These are phyloP conservation scores for Pungitius pungitius DNA, from an alignment of 2,113 vertebrate species.

Conservation along the genomic window DNA sequence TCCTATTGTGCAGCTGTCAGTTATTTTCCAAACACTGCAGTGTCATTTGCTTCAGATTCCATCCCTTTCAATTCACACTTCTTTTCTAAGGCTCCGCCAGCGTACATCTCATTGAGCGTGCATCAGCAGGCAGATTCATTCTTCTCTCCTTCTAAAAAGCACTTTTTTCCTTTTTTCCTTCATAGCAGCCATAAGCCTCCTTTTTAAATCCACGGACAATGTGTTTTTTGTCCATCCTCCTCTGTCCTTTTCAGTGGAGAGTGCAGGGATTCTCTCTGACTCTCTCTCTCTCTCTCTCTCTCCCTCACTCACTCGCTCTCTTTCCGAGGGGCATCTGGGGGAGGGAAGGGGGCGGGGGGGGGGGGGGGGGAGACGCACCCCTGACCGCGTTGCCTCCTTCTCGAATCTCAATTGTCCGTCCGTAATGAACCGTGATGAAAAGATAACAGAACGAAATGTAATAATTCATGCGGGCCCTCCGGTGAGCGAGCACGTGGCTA, in stretches of 20 bases:
- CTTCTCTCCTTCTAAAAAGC: constrained; percentile 78
- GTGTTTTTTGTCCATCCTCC: constrained; percentile 85
- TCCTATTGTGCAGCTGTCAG: constrained; percentile 77
- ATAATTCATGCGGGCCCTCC: constrained; percentile 80
- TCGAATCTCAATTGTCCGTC: constrained; percentile 82
- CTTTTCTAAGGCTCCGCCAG: constrained; percentile 61
- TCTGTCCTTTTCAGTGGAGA: constrained; percentile 72
- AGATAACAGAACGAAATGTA: constrained; percentile 83
- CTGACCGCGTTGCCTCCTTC: constrained; percentile 70
- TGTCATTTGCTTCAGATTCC: constrained; percentile 78
- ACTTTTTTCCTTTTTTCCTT: constrained; percentile 69
- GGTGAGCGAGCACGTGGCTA: constrained; percentile 71
- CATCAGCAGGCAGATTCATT: constrained; percentile 84
- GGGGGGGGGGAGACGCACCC: constrained; percentile 50
- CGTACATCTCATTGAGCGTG: constrained; percentile 81
- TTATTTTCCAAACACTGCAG: constrained; percentile 74
- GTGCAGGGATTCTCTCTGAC: constrained; percentile 66
- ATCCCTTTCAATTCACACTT: constrained; percentile 65
- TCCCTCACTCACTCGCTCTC: constrained; percentile 4
- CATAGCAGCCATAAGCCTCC: constrained; percentile 86
- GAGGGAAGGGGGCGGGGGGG: constrained; percentile 17
- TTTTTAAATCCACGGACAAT: constrained; percentile 89
- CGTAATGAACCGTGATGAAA: constrained; percentile 86
- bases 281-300: constrained; percentile 22
- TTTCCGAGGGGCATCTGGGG: constrained; percentile 62